Evolutionary conservation across 92 coral and sea anemone genomes (phyloP).

Genomic region (Metridium senile): DNA sequence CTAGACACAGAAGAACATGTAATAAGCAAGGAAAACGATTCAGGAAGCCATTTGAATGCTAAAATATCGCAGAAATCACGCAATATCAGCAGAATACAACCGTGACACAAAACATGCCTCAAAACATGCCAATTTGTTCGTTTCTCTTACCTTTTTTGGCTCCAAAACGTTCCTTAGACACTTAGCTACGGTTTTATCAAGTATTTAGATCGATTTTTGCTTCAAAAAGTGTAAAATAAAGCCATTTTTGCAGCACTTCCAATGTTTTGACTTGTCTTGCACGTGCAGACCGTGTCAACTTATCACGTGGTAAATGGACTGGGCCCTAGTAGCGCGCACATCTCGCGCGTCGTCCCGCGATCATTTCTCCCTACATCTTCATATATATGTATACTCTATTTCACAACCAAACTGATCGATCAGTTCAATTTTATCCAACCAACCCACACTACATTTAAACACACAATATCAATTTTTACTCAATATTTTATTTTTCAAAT

Average conservation of each 20-base stretch:
- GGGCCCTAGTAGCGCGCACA: neutral
- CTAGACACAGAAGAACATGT: no score
- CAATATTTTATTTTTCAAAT: neutral
- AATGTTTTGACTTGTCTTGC: neutral
- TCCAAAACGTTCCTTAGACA: neutral
- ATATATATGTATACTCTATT: no score
- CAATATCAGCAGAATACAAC: no score
- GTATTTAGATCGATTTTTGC: neutral
- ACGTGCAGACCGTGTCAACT: neutral
- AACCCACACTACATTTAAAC: neutral
- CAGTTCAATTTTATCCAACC: neutral
- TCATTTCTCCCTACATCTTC: neutral
- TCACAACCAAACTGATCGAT: no score
- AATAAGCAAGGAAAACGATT: no score
- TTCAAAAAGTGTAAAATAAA: neutral
- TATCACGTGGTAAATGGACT: slow-evolving; percentile 4
- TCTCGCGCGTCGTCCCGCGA: slow-evolving; percentile 1
- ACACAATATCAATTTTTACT: neutral
- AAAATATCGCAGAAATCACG: neutral
- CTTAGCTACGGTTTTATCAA: neutral
- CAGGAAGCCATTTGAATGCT: neutral
- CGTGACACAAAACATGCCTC: no score
- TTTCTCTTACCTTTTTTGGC: neutral
- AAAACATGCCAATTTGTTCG: neutral
- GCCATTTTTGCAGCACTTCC: neutral